These are phyloP conservation scores for Tringa solitaria DNA, from an alignment of 2,113 vertebrate genomes.

Conservation along the genomic window DNA sequence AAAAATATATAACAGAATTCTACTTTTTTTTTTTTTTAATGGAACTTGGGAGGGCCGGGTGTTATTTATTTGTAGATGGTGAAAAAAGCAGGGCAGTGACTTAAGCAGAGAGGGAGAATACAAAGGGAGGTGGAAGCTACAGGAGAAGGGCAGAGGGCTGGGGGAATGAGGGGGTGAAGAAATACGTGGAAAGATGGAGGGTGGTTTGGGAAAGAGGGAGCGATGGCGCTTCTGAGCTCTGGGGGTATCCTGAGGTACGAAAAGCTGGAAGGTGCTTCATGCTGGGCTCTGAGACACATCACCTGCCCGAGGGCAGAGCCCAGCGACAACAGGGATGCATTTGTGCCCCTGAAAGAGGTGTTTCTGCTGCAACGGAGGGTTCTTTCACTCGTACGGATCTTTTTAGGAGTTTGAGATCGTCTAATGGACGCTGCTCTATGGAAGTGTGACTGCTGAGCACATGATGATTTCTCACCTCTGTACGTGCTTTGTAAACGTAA, in stretches of 20 bases:
- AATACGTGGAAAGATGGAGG: accelerated
- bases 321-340: accelerated
- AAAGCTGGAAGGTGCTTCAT: not conserved
- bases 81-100: not conserved
- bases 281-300: not conserved
- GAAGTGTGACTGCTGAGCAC: not conserved
- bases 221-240: not conserved
- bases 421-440: not conserved
- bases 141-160: not conserved
- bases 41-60: not conserved
- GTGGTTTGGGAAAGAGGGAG: not conserved
- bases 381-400: accelerated
- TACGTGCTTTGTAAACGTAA: not conserved
- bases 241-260: not conserved
- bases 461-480: not conserved
- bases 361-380: accelerated
- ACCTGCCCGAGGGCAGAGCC: not conserved
- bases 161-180: not conserved
- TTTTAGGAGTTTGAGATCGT: not conserved
- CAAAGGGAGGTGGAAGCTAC: not conserved
- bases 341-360: not conserved
- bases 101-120: not conserved
- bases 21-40: not conserved
- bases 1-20: not conserved
- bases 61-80: not conserved